Evolutionary conservation across 2,888 invertebrate genomes (phyloP).

Genomic region (Thera obeliscata): DNA sequence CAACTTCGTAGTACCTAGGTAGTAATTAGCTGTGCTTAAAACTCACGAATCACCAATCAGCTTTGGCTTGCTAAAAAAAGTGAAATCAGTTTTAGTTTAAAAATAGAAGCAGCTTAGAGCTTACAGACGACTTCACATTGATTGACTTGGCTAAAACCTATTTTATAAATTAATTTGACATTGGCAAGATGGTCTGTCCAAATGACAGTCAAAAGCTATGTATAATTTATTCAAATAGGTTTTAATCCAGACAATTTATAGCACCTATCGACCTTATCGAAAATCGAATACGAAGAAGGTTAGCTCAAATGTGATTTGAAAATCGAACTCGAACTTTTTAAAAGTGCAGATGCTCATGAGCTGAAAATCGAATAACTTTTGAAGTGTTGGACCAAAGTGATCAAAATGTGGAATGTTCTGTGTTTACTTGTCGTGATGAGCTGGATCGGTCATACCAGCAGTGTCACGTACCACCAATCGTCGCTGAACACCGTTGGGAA

Average conservation of each 20-base stretch:
- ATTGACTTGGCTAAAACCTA: too few species aligned
- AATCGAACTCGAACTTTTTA: conserved; percentile 19
- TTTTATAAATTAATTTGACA: too few species aligned
- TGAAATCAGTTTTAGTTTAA: background rate
- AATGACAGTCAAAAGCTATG: too few species aligned
- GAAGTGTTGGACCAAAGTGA: conserved; percentile 36
- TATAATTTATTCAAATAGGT: background rate
- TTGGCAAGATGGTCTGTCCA: too few species aligned
- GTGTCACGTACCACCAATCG: conserved; percentile 63
- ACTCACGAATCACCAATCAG: background rate
- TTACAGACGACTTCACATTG: background rate
- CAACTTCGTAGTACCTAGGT: background rate
- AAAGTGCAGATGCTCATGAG: conserved; percentile 15
- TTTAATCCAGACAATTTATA: background rate
- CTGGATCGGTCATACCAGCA: conserved; percentile 67
- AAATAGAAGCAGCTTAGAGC: background rate
- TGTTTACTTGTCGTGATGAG: conserved; percentile 63
- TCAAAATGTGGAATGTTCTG: conserved; percentile 63
- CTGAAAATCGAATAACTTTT: conserved; percentile 16
- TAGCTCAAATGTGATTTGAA: conserved; percentile 7
- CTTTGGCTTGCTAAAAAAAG: background rate
- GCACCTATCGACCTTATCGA: background rate
- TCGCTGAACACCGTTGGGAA: conserved; percentile 61
- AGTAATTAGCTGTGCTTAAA: conserved; percentile 14
- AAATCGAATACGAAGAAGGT: conserved; percentile 13